Evolutionary conservation across 2,113 vertebrate genomes (phyloP).

Genomic region (Callopanchax toddi): DNA sequence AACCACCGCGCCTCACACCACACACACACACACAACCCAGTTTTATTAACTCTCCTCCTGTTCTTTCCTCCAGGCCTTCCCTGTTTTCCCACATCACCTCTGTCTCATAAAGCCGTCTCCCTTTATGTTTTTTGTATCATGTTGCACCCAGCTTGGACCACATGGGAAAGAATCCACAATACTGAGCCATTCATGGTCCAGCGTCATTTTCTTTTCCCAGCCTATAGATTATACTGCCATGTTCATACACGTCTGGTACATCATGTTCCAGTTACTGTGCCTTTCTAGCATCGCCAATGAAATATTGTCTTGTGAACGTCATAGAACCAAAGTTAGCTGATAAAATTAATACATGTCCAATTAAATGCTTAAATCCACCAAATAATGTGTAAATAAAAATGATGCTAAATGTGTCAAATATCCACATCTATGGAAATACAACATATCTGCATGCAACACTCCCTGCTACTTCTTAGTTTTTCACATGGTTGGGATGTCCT

Average conservation of each 20-base stretch:
- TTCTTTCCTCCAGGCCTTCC: slow-evolving; percentile 26
- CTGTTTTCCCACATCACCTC: slow-evolving; percentile 35
- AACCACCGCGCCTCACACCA: slow-evolving; percentile 9
- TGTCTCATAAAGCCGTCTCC: slow-evolving; percentile 13
- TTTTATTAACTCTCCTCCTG: not conserved
- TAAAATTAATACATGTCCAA: no score
- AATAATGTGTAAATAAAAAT: no score
- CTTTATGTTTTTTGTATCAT: slow-evolving; percentile 12
- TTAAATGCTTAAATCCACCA: no score
- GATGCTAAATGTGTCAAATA: no score
- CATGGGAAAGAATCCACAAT: slow-evolving; percentile 4
- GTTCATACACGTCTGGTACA: not conserved
- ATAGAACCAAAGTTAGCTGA: no score
- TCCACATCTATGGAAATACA: no score
- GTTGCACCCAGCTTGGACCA: slow-evolving; percentile 1
- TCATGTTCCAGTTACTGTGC: not conserved
- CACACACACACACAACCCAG: slow-evolving; percentile 46
- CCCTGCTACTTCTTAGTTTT: no score
- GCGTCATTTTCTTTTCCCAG: slow-evolving; percentile 24
- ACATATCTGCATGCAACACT: no score
- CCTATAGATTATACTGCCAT: not conserved
- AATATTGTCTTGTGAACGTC: not conserved
- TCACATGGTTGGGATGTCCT: no score
- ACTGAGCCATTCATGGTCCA: not conserved
- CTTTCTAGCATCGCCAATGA: not conserved